Evolutionary conservation across 2,888 invertebrate species (phyloP).

Genomic region (Nesidiocoris tenuis): DNA sequence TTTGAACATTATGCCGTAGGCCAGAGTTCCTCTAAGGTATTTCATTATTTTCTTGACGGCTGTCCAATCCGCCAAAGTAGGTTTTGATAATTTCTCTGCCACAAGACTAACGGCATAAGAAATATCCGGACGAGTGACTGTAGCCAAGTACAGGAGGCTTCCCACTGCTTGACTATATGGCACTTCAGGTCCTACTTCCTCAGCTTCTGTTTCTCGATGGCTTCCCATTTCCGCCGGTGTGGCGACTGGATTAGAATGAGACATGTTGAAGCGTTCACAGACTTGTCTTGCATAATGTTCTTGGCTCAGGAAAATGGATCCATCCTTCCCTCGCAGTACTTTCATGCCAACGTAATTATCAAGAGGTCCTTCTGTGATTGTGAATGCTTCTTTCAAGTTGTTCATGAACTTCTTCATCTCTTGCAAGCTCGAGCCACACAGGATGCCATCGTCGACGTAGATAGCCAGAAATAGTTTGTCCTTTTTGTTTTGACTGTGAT

Average conservation of each 20-base stretch:
- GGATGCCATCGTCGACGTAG: slow-evolving; percentile 1
- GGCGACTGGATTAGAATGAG: neutral
- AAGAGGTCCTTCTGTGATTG: neutral
- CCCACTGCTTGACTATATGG: slow-evolving; percentile 3
- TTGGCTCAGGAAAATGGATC: neutral
- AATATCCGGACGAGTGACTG: neutral
- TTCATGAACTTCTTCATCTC: slow-evolving; percentile 19
- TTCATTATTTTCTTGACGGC: neutral
- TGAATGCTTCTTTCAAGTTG: slow-evolving; percentile 1
- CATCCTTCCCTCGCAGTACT: neutral
- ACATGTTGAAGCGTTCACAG: neutral
- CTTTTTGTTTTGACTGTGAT: neutral
- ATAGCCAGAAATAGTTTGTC: neutral
- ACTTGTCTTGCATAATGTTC: neutral
- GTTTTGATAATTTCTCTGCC: neutral
- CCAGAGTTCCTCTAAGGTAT: neutral
- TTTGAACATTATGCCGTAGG: neutral
- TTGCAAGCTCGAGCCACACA: neutral
- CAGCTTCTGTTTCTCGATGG: neutral
- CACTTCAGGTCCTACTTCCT: neutral
- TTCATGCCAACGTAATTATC: slow-evolving; percentile 1
- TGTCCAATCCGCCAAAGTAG: neutral
- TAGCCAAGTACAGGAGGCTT: neutral
- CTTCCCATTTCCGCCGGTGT: neutral
- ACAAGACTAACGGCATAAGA: slow-evolving; percentile 1